phyloP scores from a whole-genome alignment of 2,797 vertebrate species.

The Sebastes trivittatus region DNA sequence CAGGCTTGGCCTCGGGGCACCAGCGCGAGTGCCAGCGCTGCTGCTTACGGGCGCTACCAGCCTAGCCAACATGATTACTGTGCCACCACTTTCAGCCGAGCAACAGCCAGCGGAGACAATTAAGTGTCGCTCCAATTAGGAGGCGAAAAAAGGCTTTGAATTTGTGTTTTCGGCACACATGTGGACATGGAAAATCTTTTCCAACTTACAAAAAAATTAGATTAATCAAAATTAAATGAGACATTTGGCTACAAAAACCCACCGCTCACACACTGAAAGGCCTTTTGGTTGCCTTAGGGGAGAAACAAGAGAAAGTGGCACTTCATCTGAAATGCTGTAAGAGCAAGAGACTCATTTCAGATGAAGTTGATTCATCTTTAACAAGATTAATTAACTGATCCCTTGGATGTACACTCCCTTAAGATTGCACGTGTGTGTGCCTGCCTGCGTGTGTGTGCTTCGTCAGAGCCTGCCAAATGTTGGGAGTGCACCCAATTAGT shows the following conservation, averaged over 20 bases:
- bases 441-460: slow-evolving; percentile 26
- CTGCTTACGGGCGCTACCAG: slow-evolving; percentile 11
- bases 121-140: slow-evolving; percentile 55
- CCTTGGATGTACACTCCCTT: slow-evolving; percentile 55
- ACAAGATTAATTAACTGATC: slow-evolving; percentile 79
- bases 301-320: slow-evolving; percentile 51
- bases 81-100: slow-evolving; percentile 14
- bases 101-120: slow-evolving; percentile 23
- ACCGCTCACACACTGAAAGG: slow-evolving; percentile 11
- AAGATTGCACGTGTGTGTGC: slow-evolving; percentile 30
- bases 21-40: slow-evolving; percentile 3
- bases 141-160: neutral
- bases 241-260: slow-evolving; percentile 35
- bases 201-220: slow-evolving; percentile 2
- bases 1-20: slow-evolving; percentile 25
- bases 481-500: slow-evolving; percentile 72
- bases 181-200: slow-evolving; percentile 14
- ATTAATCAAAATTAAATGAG: slow-evolving; percentile 48
- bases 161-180: neutral
- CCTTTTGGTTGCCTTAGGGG: slow-evolving; percentile 36
- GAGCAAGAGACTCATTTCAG: slow-evolving; percentile 14
- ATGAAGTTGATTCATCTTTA: slow-evolving; percentile 51
- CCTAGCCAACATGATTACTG: slow-evolving; percentile 32
- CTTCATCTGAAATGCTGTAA: slow-evolving; percentile 63
- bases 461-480: slow-evolving; percentile 67